A percentile compares a stretch with the other conserved stretches of the same genome.
phyloP scores from a whole-genome alignment of 2,888 invertebrate species.

The Tortricodes alternella region DNA sequence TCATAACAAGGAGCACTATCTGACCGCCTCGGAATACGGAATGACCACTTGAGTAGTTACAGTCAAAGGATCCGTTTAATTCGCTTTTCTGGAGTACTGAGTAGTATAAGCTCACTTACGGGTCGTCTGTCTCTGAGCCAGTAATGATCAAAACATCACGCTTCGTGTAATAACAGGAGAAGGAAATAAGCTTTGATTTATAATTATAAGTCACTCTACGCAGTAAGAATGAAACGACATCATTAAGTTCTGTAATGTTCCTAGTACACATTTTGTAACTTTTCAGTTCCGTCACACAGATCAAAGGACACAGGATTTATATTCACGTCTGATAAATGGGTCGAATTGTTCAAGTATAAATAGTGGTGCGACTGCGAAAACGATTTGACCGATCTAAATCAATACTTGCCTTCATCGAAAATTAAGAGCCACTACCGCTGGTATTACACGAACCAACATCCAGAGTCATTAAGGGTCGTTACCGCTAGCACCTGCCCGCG shows the following conservation, averaged over 20 bases:
- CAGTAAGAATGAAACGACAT: too few species aligned
- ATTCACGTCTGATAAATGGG: too few species aligned
- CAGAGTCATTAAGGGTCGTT: conserved; percentile 19
- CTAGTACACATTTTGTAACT: too few species aligned
- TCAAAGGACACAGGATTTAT: too few species aligned
- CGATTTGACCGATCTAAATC: neutral
- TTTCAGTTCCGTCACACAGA: too few species aligned
- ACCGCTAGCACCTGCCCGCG: conserved; percentile 13
- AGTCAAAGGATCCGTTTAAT: neutral
- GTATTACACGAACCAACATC: neutral
- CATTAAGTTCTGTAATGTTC: too few species aligned
- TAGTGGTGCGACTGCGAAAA: neutral
- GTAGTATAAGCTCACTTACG: neutral
- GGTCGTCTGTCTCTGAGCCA: neutral
- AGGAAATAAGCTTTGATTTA: neutral
- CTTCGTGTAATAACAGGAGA: too few species aligned
- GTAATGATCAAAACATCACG: too few species aligned
- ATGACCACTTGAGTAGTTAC: conserved; percentile 12
- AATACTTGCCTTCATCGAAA: conserved; percentile 7
- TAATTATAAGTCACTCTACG: too few species aligned
- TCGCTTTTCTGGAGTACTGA: neutral
- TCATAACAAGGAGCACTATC: conserved; percentile 9
- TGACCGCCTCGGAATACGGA: conserved; percentile 14
- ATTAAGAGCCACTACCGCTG: conserved; percentile 11
- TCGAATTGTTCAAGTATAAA: too few species aligned